A percentile compares a stretch with the other conserved stretches of the same genome.
phyloP scores from a whole-genome alignment of 2,797 vertebrate genomes.

The Chanos chanos region DNA sequence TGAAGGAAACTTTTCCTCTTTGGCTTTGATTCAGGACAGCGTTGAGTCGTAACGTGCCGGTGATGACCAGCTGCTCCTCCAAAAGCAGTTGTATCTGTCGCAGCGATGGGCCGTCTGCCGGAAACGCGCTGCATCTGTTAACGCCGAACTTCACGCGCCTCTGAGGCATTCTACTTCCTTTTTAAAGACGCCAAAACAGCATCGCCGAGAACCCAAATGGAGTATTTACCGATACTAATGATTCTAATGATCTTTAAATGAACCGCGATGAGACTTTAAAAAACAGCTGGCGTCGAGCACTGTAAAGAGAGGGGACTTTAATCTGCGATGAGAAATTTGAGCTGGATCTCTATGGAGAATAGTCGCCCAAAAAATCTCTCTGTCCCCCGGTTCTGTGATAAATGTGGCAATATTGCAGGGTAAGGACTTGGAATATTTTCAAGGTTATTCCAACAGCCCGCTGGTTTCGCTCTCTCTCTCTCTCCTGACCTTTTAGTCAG shows the following conservation, averaged over 20 bases:
- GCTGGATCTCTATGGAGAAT: slow-evolving; percentile 37
- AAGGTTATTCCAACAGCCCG: slow-evolving; percentile 47
- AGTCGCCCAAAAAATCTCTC: slow-evolving; percentile 19
- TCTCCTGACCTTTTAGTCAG: slow-evolving; percentile 40
- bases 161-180: slow-evolving; percentile 59
- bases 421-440: slow-evolving; percentile 39
- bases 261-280: slow-evolving; percentile 66
- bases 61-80: slow-evolving; percentile 42
- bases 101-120: slow-evolving; percentile 47
- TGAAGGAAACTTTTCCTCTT: neutral
- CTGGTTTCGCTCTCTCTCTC: slow-evolving; percentile 19
- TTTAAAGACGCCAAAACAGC: slow-evolving; percentile 63
- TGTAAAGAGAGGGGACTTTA: slow-evolving; percentile 22
- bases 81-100: slow-evolving; percentile 56
- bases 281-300: no score
- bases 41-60: slow-evolving; percentile 39
- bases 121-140: slow-evolving; percentile 31
- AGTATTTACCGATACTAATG: slow-evolving; percentile 65
- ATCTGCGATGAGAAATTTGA: slow-evolving; percentile 41
- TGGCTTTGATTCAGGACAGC: slow-evolving; percentile 38
- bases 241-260: slow-evolving; percentile 70
- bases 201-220: slow-evolving; percentile 65
- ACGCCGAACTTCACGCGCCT: slow-evolving; percentile 29
- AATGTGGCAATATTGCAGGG: slow-evolving; percentile 46
- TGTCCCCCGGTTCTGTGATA: slow-evolving; percentile 45